Conservation (phyloP, 2,113 vertebrate species). For the Tiliqua scincoides region DNA sequence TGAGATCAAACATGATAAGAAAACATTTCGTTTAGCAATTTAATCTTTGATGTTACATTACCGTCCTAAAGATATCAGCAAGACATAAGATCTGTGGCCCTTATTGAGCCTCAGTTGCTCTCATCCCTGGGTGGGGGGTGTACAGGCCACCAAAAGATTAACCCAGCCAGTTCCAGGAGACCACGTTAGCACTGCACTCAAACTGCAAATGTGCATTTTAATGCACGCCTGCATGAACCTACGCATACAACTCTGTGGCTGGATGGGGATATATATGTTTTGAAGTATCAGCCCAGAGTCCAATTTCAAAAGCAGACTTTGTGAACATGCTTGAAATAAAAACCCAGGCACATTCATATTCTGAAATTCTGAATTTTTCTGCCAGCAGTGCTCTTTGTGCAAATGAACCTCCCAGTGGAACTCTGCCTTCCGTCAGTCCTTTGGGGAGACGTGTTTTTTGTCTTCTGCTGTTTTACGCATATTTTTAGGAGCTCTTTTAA, state of each 20-base stretch:
- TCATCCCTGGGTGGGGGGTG: too few relatives aligned
- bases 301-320: not conserved
- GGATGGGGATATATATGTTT: too few relatives aligned
- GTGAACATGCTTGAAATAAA: not conserved
- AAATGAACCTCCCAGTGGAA: not conserved
- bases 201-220: too few relatives aligned
- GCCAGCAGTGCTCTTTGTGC: not conserved
- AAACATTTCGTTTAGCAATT: not conserved
- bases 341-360: not conserved
- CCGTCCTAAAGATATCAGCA: not conserved
- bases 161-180: not conserved
- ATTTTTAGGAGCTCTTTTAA: not conserved
- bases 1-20: not conserved
- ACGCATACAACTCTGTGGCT: too few relatives aligned
- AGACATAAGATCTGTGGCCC: not conserved
- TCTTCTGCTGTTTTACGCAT: not conserved
- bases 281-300: not conserved
- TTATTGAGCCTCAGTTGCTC: not conserved
- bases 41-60: not conserved
- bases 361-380: not conserved
- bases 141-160: not conserved
- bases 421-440: not conserved
- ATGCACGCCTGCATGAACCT: too few relatives aligned
- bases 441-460: not conserved
- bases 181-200: not conserved